Conservation (phyloP, 2,888 invertebrate genomes). For the Eupeodes luniger region DNA sequence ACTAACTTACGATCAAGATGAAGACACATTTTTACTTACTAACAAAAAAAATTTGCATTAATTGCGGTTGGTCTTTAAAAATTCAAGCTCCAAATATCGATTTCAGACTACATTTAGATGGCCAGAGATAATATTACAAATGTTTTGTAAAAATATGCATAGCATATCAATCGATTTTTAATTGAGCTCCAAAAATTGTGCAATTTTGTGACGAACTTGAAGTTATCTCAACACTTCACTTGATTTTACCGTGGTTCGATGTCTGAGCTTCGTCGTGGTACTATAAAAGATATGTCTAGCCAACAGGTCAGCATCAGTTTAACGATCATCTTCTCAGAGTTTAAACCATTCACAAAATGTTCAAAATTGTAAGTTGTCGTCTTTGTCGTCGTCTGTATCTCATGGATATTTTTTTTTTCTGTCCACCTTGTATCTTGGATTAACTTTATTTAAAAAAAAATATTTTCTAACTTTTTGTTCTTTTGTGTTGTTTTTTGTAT, state of each 20-base stretch:
- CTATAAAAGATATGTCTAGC: conserved; percentile 67
- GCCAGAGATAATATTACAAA: conserved; percentile 16
- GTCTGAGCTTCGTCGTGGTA: background rate
- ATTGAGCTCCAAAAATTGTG: conserved; percentile 13
- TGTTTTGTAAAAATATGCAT: conserved; percentile 18
- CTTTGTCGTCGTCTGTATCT: background rate
- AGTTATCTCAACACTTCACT: background rate
- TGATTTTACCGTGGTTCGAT: background rate
- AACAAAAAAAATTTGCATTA: conserved; percentile 35
- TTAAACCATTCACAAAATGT: conserved; percentile 61
- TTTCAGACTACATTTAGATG: background rate
- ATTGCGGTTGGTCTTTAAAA: conserved; percentile 11
- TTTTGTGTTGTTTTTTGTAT: conserved; percentile 10
- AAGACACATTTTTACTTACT: conserved; percentile 25
- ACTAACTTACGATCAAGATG: background rate
- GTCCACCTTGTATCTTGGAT: background rate
- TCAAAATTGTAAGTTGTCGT: conserved; percentile 57
- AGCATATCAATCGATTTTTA: conserved; percentile 13
- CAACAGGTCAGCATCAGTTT: conserved; percentile 57
- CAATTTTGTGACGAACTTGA: conserved; percentile 10
- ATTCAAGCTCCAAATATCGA: background rate
- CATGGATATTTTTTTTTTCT: conserved; percentile 6
- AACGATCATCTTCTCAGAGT: conserved; percentile 52
- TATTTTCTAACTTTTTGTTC: background rate
- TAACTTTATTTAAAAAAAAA: background rate